These are phyloP conservation scores for Sparus aurata DNA, from an alignment of 2,797 vertebrate species.

Conservation along the genomic window DNA sequence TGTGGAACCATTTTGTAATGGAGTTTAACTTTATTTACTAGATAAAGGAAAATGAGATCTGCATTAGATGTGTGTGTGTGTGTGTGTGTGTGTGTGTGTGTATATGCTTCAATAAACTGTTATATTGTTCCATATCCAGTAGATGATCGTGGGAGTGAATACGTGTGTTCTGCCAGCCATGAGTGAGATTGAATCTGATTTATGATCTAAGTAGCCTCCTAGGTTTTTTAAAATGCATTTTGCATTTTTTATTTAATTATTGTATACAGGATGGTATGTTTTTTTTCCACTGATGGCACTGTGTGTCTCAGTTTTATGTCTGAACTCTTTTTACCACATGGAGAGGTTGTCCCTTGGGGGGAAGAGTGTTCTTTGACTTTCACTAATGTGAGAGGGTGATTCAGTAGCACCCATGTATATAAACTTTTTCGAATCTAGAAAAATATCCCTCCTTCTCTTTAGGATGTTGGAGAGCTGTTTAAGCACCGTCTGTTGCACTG, in stretches of 20 bases:
- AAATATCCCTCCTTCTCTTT: background rate
- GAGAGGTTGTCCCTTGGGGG: background rate
- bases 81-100: constrained; percentile 52
- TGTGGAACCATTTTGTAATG: constrained; percentile 81
- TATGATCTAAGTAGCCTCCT: constrained; percentile 66
- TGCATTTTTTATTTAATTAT: constrained; percentile 28
- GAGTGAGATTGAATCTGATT: constrained; percentile 70
- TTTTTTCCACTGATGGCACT: background rate
- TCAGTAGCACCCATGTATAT: background rate
- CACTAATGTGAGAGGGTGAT: background rate
- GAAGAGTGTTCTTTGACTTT: background rate
- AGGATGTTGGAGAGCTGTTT: background rate
- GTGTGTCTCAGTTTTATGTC: background rate
- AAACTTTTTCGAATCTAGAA: constrained; percentile 2
- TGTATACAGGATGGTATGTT: constrained; percentile 17
- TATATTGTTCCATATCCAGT: constrained; percentile 76
- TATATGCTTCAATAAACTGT: constrained; percentile 77
- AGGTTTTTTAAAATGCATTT: constrained; percentile 42
- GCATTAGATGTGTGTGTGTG: constrained; percentile 74
- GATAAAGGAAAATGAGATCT: constrained; percentile 81
- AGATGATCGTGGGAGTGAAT: constrained; percentile 77
- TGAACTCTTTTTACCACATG: constrained; percentile 6
- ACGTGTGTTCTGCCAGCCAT: constrained; percentile 68
- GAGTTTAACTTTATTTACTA: constrained; percentile 87
- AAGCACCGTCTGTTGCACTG: background rate